Percentiles rank a stretch among this genome's conserved stretches.
phyloP scores from a whole-genome alignment of 2,888 invertebrate species.

The Hydropsyche betteni region DNA sequence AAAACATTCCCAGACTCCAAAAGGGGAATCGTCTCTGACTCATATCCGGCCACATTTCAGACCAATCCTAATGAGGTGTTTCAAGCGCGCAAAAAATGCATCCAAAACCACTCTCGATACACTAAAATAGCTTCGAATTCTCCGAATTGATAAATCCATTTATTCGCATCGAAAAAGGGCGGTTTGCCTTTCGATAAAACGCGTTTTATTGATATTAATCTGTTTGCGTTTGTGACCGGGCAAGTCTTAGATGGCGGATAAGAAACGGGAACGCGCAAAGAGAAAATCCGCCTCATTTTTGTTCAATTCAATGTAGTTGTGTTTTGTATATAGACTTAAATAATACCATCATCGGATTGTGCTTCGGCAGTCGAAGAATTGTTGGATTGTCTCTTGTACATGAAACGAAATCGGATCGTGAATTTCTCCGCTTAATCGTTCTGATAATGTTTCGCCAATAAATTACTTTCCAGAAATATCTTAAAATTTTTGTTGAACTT shows the following conservation, averaged over 20 bases:
- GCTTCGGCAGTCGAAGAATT: too few species aligned
- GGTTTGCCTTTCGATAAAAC: background rate
- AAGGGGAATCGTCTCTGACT: conserved; percentile 15
- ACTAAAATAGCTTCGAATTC: too few species aligned
- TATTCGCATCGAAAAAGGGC: too few species aligned
- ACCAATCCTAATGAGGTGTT: conserved; percentile 5
- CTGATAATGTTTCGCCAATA: background rate
- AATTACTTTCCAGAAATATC: background rate
- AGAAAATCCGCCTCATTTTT: conserved; percentile 28
- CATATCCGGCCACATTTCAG: conserved; percentile 16
- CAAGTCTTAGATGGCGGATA: conserved; percentile 24
- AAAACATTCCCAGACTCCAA: conserved; percentile 23
- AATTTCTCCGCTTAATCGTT: background rate
- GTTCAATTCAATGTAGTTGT: background rate
- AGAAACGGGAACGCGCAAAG: conserved; percentile 32
- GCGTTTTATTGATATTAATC: conserved; percentile 21
- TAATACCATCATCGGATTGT: too few species aligned
- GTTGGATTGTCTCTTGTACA: too few species aligned
- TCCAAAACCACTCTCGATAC: too few species aligned
- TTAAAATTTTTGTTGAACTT: too few species aligned
- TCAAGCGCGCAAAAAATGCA: background rate
- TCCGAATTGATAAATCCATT: too few species aligned
- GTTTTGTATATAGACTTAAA: background rate
- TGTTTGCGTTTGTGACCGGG: background rate
- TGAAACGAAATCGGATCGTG: too few species aligned